A percentile compares a stretch with the other conserved stretches of the same genome.
phyloP scores from a whole-genome alignment of 2,888 invertebrate species.

The Nesidiocoris tenuis region DNA sequence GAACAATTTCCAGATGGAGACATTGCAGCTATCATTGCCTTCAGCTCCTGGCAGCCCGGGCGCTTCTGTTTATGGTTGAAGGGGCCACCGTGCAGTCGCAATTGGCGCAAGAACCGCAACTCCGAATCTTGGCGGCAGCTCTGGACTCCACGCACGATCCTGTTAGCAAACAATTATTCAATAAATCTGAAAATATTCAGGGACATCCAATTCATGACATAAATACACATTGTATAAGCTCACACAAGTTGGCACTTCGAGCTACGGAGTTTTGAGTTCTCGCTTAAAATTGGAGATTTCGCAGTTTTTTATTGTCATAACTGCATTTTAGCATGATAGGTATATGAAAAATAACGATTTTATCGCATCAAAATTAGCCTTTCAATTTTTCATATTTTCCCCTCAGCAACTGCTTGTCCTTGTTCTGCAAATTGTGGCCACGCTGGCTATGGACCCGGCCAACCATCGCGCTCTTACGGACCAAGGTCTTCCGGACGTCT shows the following conservation, averaged over 20 bases:
- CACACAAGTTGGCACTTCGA: too few species aligned
- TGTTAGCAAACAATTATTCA: too few species aligned
- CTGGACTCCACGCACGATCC: constrained; percentile 66
- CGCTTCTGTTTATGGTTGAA: constrained; percentile 62
- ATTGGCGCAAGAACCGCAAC: constrained; percentile 60
- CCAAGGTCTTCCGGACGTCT: constrained; percentile 62
- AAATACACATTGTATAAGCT: too few species aligned
- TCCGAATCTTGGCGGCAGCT: constrained; percentile 61
- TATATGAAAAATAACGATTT: too few species aligned
- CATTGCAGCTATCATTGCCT: constrained; percentile 63
- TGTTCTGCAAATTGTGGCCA: constrained; percentile 62
- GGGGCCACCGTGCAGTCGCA: constrained; percentile 59
- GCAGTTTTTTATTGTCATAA: too few species aligned
- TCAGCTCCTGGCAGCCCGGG: constrained; percentile 61
- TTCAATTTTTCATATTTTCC: neutral
- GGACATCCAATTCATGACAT: too few species aligned
- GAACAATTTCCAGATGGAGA: constrained; percentile 57
- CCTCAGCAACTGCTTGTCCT: constrained; percentile 63
- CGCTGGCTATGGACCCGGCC: constrained; percentile 61
- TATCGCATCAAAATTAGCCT: too few species aligned
- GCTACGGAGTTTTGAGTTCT: too few species aligned
- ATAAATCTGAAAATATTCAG: too few species aligned
- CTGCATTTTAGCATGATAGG: too few species aligned
- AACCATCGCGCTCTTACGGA: constrained; percentile 60
- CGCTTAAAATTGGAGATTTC: too few species aligned